Evolutionary conservation across 2,113 vertebrate species (phyloP).

Genomic region (Trematocara stigmaticum): DNA sequence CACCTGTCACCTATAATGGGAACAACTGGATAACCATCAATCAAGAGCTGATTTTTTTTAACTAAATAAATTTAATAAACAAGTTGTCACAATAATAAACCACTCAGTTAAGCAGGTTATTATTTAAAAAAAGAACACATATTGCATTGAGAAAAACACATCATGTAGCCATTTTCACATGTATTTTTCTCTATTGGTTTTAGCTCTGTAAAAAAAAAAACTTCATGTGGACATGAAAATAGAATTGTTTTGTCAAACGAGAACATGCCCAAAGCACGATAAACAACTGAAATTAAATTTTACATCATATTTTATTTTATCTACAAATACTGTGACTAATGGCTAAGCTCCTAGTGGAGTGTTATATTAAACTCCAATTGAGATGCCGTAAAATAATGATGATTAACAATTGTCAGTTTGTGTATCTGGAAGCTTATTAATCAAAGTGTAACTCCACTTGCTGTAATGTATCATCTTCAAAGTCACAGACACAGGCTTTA

Average conservation of each 20-base stretch:
- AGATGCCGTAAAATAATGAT: neutral
- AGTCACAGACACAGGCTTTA: neutral
- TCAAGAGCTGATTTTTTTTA: neutral
- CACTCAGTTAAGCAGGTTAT: neutral
- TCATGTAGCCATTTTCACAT: neutral
- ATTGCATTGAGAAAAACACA: neutral
- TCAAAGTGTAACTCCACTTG: neutral
- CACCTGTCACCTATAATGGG: neutral
- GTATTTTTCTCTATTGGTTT: neutral
- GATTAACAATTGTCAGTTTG: neutral
- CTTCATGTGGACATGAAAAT: neutral
- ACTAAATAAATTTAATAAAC: neutral
- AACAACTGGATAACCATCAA: constrained; percentile 21
- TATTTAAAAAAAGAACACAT: neutral
- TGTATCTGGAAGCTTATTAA: neutral
- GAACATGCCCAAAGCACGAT: neutral
- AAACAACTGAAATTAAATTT: neutral
- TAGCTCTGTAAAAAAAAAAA: neutral
- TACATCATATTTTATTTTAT: neutral
- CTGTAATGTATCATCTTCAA: neutral
- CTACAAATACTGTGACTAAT: neutral
- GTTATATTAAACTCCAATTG: neutral
- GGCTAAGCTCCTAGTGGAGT: neutral
- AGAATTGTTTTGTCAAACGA: neutral
- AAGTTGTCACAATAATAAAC: neutral